Evolutionary conservation across 2,113 vertebrate genomes (phyloP), one percentile per base, ranked within the genome.

Genomic region (Plecturocebus donacophilus): DNA sequence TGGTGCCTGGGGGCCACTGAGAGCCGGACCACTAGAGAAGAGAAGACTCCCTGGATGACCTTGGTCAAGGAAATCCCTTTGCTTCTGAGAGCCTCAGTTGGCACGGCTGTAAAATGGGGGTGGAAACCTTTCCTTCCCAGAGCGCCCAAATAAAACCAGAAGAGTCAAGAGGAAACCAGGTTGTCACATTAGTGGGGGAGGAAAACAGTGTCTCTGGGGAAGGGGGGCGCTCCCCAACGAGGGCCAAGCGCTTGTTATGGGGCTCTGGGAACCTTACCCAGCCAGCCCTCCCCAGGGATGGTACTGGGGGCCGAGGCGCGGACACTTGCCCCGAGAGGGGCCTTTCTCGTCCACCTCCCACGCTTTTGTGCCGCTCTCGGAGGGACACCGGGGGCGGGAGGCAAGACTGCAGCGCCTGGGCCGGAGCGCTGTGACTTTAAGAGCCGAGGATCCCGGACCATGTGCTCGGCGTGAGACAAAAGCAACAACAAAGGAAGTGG

Each of bases 391-490:
- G 87, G 49, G 86, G 49, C 40, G 1, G 32, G 54, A 86, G 76
- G 54, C 76, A 90, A 19, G 58, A 84, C 58, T 73, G 77, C 94
- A 85, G 93, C 71, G 71, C 17, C 25, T 10, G 77, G 95, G 61
- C 86, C 38, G 23, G 89, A 77, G 88, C 86, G 86, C 98, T 98
- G 98, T 98, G 97, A 90, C 98, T 98, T 98, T 98, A 99, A 99
- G 99, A 99, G 98, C 95, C 95, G 97, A 98, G 99, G 98, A 98
- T 96, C 98, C 96, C 93, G 96, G 98, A 99, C 99, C 99, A 99
- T 99, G 99, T 99, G 99, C 99, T 99, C 99, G 96, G 98, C 96
- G 96, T 95, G 96, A 99, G 99, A 99, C 99, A 99, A 99, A 99
- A 99, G 99, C 99, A 99, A 99, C 99, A 99, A 99, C 99, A 99